These are phyloP conservation scores for Spialia ferax DNA, from an alignment of 2,888 invertebrate species.

Conservation along the genomic window DNA sequence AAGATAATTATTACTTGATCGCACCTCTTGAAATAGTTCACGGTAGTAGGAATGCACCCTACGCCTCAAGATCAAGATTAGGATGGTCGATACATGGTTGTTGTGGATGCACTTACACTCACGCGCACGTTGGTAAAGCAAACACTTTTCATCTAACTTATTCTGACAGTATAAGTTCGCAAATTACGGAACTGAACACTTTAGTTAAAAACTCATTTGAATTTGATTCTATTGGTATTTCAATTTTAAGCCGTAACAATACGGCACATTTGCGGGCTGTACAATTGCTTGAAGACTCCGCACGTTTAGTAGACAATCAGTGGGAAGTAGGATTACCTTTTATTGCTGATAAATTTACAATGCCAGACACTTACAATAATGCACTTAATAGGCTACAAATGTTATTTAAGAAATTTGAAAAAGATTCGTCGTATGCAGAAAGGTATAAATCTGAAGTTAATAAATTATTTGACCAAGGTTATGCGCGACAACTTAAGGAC, in stretches of 20 bases:
- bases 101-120: neutral
- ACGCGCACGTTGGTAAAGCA: neutral
- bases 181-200: neutral
- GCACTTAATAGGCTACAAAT: slow-evolving; percentile 1
- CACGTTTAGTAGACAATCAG: neutral
- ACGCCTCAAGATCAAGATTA: neutral
- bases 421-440: neutral
- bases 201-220: neutral
- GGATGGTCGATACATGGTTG: slow-evolving; percentile 8
- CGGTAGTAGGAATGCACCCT: neutral
- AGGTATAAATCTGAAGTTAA: neutral
- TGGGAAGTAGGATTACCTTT: slow-evolving; percentile 5
- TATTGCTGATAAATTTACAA: neutral
- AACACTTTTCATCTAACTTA: neutral
- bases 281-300: neutral
- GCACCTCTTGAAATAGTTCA: neutral
- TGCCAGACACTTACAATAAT: neutral
- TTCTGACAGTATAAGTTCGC: neutral
- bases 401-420: neutral
- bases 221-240: slow-evolving; percentile 18
- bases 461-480: slow-evolving; percentile 1
- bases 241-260: slow-evolving; percentile 30
- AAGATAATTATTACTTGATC: slow-evolving; percentile 7
- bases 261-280: slow-evolving; percentile 3
- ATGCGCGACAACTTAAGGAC: neutral